Evolutionary conservation across 2,797 vertebrate species (phyloP).

Genomic region (Pipistrellus nathusii): DNA sequence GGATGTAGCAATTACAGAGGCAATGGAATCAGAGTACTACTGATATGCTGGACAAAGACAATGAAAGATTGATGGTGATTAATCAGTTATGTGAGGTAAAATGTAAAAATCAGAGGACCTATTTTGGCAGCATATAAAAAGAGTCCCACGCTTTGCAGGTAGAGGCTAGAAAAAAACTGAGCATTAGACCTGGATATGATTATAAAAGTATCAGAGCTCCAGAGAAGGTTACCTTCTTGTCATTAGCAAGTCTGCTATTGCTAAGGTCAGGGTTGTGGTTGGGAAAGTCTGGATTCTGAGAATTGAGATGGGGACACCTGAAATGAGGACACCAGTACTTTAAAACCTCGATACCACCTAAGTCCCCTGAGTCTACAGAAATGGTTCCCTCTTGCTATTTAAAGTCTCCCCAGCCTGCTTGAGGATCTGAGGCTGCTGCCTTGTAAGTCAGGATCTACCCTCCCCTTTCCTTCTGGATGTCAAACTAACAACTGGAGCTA

Average conservation of each 20-base stretch:
- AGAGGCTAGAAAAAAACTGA: constrained; percentile 4
- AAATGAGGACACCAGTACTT: background rate
- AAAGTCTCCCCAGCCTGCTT: background rate
- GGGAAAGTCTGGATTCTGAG: background rate
- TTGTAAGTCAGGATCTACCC: background rate
- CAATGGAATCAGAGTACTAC: background rate
- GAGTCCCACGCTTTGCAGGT: background rate
- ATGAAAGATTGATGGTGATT: background rate
- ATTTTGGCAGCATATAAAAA: constrained; percentile 22
- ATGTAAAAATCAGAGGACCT: constrained; percentile 4
- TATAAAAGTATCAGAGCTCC: background rate
- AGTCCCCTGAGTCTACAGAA: background rate
- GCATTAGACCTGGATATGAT: background rate
- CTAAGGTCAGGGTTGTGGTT: background rate
- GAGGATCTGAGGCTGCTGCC: background rate
- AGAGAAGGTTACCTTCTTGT: background rate
- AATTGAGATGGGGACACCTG: background rate
- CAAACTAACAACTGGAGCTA: background rate
- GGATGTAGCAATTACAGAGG: background rate
- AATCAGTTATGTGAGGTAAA: constrained; percentile 53
- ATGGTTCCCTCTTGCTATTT: background rate
- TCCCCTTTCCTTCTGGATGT: background rate
- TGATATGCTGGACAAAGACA: constrained; percentile 22
- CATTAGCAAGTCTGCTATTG: background rate
- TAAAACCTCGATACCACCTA: background rate